Conservation (phyloP, 2,113 vertebrate species). For the Crotophaga sulcirostris region DNA sequence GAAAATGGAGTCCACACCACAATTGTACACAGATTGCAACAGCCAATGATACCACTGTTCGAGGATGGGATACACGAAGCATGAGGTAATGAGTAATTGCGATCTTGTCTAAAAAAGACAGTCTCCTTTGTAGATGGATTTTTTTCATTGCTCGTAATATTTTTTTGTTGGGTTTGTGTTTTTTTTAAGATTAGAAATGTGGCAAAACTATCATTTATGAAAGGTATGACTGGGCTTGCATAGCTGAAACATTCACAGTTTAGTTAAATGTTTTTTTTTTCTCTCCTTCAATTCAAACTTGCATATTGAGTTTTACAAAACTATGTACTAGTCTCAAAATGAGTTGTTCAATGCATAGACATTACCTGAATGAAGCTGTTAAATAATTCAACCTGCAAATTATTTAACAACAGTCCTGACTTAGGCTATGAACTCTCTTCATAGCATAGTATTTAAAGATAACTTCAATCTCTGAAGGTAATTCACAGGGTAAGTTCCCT, state of each 20-base stretch:
- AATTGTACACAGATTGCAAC: conserved; percentile 95
- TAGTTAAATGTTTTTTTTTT: background rate
- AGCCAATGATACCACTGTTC: conserved; percentile 89
- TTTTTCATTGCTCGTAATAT: background rate
- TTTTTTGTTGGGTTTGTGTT: no score
- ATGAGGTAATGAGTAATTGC: conserved; percentile 85
- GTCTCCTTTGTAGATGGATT: background rate
- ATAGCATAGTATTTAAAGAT: background rate
- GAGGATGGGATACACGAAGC: conserved; percentile 94
- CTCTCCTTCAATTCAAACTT: background rate
- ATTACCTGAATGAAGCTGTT: background rate
- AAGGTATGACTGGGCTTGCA: background rate
- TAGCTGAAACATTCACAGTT: background rate
- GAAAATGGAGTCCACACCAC: conserved; percentile 97
- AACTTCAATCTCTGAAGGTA: background rate
- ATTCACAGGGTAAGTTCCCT: background rate
- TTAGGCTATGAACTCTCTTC: background rate
- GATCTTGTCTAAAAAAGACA: background rate
- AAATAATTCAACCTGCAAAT: background rate
- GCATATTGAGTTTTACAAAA: background rate
- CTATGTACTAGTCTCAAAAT: background rate
- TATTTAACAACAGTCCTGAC: background rate
- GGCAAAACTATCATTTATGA: background rate
- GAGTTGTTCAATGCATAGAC: background rate
- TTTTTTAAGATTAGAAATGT: background rate